A percentile compares a stretch with the other conserved stretches of the same genome.
Conservation (phyloP, 2,888 invertebrate genomes). For the Scaptodrosophila latifasciaeformis region DNA sequence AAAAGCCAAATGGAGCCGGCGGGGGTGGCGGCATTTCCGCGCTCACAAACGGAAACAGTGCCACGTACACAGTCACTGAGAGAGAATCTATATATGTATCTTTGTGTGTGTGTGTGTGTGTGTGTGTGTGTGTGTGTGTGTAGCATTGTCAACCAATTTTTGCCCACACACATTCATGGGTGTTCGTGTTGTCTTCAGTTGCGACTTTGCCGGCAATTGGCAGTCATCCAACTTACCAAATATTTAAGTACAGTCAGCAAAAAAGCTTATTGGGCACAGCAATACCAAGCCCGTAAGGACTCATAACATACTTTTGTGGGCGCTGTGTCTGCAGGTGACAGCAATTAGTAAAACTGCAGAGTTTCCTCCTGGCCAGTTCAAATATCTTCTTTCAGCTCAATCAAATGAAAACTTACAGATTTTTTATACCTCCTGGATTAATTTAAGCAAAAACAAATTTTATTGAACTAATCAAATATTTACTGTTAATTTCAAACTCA, state of each 20-base stretch:
- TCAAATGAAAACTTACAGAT: too few relatives aligned
- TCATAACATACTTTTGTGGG: constrained; percentile 41
- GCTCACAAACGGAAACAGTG: constrained; percentile 57
- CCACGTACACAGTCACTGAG: constrained; percentile 40
- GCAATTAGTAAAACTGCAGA: constrained; percentile 35
- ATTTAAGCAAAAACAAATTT: too few relatives aligned
- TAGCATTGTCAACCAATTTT: constrained; percentile 21
- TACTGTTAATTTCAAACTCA: too few relatives aligned
- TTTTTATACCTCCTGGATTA: too few relatives aligned
- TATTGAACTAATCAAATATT: too few relatives aligned
- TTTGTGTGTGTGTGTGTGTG: constrained; percentile 21
- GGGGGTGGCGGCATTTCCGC: constrained; percentile 42
- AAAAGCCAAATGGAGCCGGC: neutral
- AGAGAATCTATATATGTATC: too few relatives aligned
- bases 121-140: constrained; percentile 22
- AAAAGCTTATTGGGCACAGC: constrained; percentile 36
- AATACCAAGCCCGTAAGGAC: constrained; percentile 19
- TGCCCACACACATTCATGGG: neutral
- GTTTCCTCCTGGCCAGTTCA: too few relatives aligned
- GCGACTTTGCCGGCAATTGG: constrained; percentile 31
- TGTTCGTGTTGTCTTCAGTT: neutral
- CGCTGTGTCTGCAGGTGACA: constrained; percentile 17
- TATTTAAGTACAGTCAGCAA: constrained; percentile 64
- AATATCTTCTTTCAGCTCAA: too few relatives aligned
- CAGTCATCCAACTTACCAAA: constrained; percentile 50